Conservation (phyloP, 2,113 vertebrate species). For the Elaphurus davidianus region DNA sequence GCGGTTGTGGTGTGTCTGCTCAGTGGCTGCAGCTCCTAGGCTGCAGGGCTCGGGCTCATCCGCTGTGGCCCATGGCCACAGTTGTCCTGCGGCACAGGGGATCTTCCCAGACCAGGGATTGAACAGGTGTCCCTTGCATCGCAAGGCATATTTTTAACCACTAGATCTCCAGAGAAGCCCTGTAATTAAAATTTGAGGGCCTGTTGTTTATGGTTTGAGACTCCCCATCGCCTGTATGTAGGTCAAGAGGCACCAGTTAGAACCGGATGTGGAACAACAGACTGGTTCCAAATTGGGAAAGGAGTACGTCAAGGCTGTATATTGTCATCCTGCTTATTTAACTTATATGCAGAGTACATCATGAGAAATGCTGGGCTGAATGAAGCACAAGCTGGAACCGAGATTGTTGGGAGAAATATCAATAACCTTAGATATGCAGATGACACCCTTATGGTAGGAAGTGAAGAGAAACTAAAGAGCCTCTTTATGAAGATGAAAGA, state of each 20-base stretch:
- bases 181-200: neutral
- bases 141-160: neutral
- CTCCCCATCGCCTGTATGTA: neutral
- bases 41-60: neutral
- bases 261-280: neutral
- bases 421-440: neutral
- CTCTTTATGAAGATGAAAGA: neutral
- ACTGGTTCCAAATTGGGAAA: neutral
- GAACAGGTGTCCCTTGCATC: neutral
- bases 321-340: neutral
- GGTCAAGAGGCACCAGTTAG: neutral
- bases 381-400: neutral
- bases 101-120: neutral
- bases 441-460: neutral
- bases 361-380: fast-evolving
- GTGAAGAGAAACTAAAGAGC: neutral
- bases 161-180: neutral
- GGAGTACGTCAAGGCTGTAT: neutral
- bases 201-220: neutral
- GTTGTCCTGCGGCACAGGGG: neutral
- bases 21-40: neutral
- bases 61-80: neutral
- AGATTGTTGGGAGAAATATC: neutral
- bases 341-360: neutral
- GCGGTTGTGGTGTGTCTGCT: neutral